These are phyloP conservation scores for Dusona sp. DNA, from an alignment of 2,888 invertebrate genomes.

Conservation along the genomic window DNA sequence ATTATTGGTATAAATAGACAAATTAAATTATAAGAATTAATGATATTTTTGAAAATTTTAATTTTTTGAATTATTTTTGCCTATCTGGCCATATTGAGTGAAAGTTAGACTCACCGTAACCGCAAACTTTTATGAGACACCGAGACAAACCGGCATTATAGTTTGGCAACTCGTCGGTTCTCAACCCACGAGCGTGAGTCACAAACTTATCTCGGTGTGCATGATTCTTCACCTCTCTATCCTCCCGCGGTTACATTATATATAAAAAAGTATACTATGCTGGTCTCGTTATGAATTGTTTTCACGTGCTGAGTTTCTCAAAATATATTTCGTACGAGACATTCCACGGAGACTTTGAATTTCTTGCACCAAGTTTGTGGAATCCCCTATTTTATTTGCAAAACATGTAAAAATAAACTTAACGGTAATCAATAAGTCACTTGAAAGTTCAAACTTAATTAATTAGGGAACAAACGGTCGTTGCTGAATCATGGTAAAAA, in stretches of 20 bases:
- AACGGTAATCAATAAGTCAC: background rate
- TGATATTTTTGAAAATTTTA: background rate
- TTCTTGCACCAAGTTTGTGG: background rate
- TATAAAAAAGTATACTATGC: conserved; percentile 27
- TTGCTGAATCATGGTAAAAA: background rate
- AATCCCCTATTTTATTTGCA: background rate
- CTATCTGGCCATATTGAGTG: background rate
- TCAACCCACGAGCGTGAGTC: conserved; percentile 55
- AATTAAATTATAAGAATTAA: background rate
- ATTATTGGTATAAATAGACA: too few species aligned
- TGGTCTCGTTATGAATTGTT: conserved; percentile 65
- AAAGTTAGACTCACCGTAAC: background rate
- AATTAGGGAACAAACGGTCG: background rate
- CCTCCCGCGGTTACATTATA: conserved; percentile 25
- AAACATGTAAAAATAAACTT: background rate
- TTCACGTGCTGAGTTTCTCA: conserved; percentile 63
- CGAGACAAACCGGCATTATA: conserved; percentile 34
- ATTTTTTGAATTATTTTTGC: background rate
- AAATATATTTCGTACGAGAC: conserved; percentile 37
- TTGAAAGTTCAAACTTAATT: background rate
- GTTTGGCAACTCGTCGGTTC: conserved; percentile 63
- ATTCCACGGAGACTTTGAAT: background rate
- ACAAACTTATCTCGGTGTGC: conserved; percentile 64
- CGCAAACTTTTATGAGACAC: background rate
- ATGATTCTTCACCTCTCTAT: background rate